Evolutionary conservation across 2,888 invertebrate genomes (phyloP), one percentile per base, ranked within the genome.

Genomic region (Polydrusus cervinus): DNA sequence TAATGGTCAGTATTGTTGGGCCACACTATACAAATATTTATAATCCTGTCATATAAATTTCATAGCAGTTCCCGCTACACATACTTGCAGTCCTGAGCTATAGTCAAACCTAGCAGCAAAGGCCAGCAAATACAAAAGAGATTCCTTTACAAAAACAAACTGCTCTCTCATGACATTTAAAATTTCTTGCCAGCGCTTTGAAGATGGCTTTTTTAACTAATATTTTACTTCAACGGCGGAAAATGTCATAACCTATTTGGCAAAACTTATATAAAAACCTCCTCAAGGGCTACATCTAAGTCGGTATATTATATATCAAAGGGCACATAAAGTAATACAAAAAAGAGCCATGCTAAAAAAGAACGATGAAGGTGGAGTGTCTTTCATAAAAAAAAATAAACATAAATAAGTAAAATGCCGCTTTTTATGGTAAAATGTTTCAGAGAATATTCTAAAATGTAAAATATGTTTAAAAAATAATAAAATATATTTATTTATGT

Each of bases 261-360:
- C 10, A 38, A 38, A 38, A 68, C 43, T 57, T 43, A 55, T 45
- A 64, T 55, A 71, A 38, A 64, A 38, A 14, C 51, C 43, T 64
- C 45, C 66, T 66, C 49, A 20, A 62, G 65, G 57, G 71, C 65
- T 47, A 62, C 61, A 70, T 71, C 47, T 64, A 34, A 64, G 72
- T 67, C 45, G 45, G 30, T 73, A 51, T 60, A 61, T 73, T 73
- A 73, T 73, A 57, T 73, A 73, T 73, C 68, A 73, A 71, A 68
- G 47, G 57, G 30, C 38, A 68, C 45, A 73, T 68, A 68, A 47
- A 66, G 25, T 25, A 71, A 53, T 53, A 53, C 51, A 38, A 57
- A 72, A 66, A 65, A n/a, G 61, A 43, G 55, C 40, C 14, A 53
- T 62, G 40, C 68, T 61, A 68, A 61, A 25, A 60, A 51, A 53